Percentiles rank a stretch among this genome's conserved stretches.
These are phyloP conservation scores for Drosophila sechellia DNA, from an alignment of 1,140 invertebrate genomes.

Conservation along the genomic window DNA sequence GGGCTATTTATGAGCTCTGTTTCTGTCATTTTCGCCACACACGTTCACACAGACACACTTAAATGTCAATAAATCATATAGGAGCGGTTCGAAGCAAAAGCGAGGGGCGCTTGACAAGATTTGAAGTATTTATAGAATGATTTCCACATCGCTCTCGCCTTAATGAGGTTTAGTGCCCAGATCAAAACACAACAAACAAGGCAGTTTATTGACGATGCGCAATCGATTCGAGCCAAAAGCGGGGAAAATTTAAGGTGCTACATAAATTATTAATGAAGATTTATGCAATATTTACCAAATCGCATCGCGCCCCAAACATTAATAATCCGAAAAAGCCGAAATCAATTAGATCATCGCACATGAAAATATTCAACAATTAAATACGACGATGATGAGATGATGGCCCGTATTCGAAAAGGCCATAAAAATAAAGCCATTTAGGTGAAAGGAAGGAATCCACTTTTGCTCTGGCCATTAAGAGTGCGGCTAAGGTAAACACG, in stretches of 20 bases:
- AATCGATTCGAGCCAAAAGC: slow-evolving; percentile 20
- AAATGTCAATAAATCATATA: slow-evolving; percentile 82
- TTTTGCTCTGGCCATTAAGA: slow-evolving; percentile 61
- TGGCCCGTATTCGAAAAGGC: slow-evolving; percentile 39
- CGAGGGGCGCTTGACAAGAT: slow-evolving; percentile 34
- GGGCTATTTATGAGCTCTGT: slow-evolving; percentile 48
- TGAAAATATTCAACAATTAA: slow-evolving; percentile 73
- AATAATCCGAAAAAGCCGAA: slow-evolving; percentile 35
- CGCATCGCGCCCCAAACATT: slow-evolving; percentile 26
- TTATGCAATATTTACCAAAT: slow-evolving; percentile 49
- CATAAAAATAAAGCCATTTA: slow-evolving; percentile 48
- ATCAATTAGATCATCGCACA: slow-evolving; percentile 53
- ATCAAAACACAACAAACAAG: slow-evolving; percentile 65
- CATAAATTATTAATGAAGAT: slow-evolving; percentile 51
- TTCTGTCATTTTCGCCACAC: slow-evolving; percentile 42
- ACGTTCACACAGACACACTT: slow-evolving; percentile 57
- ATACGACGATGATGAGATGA: slow-evolving; percentile 39
- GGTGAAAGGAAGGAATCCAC: slow-evolving; percentile 44
- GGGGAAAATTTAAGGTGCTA: slow-evolving; percentile 7
- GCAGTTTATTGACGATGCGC: slow-evolving; percentile 45
- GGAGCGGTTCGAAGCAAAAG: slow-evolving; percentile 12
- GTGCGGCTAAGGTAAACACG: slow-evolving; percentile 75
- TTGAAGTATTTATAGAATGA: slow-evolving; percentile 53
- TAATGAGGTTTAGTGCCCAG: slow-evolving; percentile 63
- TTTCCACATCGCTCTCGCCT: slow-evolving; percentile 39